These are phyloP conservation scores for Campopleginae sp. DNA, from an alignment of 2,888 invertebrate genomes.

Conservation along the genomic window DNA sequence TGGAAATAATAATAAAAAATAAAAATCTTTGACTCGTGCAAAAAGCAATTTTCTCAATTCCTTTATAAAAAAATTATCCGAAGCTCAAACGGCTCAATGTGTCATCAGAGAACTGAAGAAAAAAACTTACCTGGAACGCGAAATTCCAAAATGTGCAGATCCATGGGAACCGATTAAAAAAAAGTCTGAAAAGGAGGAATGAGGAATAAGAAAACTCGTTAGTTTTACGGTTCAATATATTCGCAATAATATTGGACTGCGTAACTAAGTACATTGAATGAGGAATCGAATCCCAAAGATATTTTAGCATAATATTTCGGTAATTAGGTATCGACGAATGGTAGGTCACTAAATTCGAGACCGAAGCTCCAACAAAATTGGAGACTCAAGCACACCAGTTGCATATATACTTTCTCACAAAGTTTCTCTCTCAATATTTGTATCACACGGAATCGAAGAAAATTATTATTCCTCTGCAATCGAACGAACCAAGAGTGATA, in stretches of 20 bases:
- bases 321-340: conserved; percentile 73
- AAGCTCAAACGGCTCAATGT: not conserved
- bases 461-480: not conserved
- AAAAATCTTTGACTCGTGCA: too few relatives aligned
- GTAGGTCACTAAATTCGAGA: conserved; percentile 54
- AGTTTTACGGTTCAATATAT: conserved; percentile 45
- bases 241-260: conserved; percentile 79
- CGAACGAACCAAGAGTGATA: not conserved
- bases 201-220: not conserved
- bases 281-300: conserved; percentile 78
- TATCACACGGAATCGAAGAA: conserved; percentile 32
- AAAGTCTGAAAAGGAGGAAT: not conserved
- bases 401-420: conserved; percentile 26
- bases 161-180: not conserved
- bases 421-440: conserved; percentile 22
- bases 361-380: conserved; percentile 32
- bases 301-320: conserved; percentile 79
- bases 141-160: not conserved
- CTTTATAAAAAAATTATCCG: too few relatives aligned
- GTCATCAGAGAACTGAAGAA: not conserved
- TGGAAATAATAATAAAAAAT: too few relatives aligned
- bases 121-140: not conserved
- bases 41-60: too few relatives aligned
- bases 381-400: conserved; percentile 47
- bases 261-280: conserved; percentile 83